Base-by-base conservation (phyloP, 2,797 vertebrate genomes). In the Crenuchus spilurus region DNA sequence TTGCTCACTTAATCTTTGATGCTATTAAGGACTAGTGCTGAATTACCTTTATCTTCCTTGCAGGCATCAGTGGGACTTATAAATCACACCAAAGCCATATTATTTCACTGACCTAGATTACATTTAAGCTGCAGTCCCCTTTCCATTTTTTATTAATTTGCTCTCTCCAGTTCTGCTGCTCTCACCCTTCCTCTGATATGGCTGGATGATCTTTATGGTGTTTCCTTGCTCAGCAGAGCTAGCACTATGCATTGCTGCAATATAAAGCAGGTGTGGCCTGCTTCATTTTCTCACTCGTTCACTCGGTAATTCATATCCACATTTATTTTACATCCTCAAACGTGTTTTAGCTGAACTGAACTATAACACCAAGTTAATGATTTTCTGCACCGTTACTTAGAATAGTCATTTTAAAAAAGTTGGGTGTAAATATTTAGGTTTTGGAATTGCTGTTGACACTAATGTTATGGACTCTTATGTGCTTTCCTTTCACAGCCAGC, bases 401-500 rank as follows among this genome's bases (percentile, higher is more conserved):
- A 28, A 52, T 28, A 26, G 9, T 13, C 14, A 16, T 14, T 51
- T 8, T 10, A 46, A 6, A 46, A 46, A 46, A 1, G 51, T 42
- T 10, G 24, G 44, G 58, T 44, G 24, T 44, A 55, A 66, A 48
- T 11, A 6, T 46, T 66, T 48, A 26, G 37, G 9, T 28, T 1
- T 18, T 48, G 22, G 13, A 9, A 18, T 3, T 14, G 52, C 11
- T 65, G 39, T 67, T 14, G 33, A 76, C 88, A 91, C 92, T 96
- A 95, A 96, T 90, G 86, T 82, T 87, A 87, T 92, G 93, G 92
- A 93, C 79, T 89, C 82, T n/a, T 95, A 89, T 88, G 81, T 97
- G 90, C 92, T 91, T 96, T 95, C 90, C 93, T 95, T 95, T 94
- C 94, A 94, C 95, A 97, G 96, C 94, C 91, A 91, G 89, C 92